A percentile compares a stretch with the other conserved stretches of the same genome.
Conservation (phyloP, 2,888 invertebrate genomes). For the Augochlorella aurata region DNA sequence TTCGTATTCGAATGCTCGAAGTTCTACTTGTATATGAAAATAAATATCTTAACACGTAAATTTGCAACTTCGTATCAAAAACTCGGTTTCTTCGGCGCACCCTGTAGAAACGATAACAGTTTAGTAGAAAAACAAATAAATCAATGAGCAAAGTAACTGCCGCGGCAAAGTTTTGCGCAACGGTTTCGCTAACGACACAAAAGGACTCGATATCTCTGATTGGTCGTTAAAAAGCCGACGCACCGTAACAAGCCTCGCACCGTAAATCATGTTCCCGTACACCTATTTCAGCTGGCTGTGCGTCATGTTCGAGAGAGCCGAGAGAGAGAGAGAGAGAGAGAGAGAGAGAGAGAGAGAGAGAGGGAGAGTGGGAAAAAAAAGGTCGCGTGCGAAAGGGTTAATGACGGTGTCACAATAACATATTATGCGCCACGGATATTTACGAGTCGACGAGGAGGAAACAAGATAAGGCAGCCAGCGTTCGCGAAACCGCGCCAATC, state of each 20-base stretch:
- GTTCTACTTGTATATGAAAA: no score
- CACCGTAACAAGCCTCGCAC: neutral
- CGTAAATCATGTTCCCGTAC: slow-evolving; percentile 13
- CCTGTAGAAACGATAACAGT: no score
- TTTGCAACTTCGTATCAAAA: no score
- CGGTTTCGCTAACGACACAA: neutral
- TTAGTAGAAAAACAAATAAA: no score
- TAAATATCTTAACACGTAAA: no score
- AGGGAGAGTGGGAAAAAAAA: neutral
- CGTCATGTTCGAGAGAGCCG: slow-evolving; percentile 7
- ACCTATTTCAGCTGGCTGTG: neutral
- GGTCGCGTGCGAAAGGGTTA: slow-evolving; percentile 29
- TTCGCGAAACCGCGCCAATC: neutral
- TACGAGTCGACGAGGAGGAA: neutral
- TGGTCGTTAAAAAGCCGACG: neutral
- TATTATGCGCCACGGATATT: neutral
- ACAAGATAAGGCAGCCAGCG: neutral
- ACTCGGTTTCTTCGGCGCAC: no score
- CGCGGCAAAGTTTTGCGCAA: neutral
- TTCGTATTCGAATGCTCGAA: no score
- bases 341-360: no score
- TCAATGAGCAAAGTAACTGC: no score
- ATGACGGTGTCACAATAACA: slow-evolving; percentile 25
- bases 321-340: no score
- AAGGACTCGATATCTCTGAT: neutral